phyloP scores from a whole-genome alignment of 2,888 invertebrate genomes.

The Digitonthophagus gazella region DNA sequence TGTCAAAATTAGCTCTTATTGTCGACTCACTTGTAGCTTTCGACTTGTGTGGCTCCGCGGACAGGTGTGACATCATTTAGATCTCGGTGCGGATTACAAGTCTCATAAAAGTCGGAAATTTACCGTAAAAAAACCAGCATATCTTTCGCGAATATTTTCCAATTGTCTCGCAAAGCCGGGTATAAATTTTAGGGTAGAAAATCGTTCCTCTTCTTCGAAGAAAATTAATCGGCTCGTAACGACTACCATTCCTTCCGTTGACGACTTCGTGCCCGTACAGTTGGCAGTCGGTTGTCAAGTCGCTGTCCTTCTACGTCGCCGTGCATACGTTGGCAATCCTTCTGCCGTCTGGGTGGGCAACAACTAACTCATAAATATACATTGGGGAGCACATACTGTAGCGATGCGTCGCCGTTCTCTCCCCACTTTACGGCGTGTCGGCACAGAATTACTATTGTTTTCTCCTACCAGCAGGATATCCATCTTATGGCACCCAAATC shows the following conservation, averaged over 20 bases:
- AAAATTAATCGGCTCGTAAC: not conserved
- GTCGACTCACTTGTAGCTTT: not conserved
- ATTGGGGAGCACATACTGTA: constrained; percentile 7
- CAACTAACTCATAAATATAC: constrained; percentile 28
- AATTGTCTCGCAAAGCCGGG: not conserved
- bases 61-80: constrained; percentile 16
- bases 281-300: constrained; percentile 11
- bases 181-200: not conserved
- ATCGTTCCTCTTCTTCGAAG: not conserved
- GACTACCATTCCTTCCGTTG: not conserved
- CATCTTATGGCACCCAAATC: not conserved
- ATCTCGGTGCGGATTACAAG: constrained; percentile 5
- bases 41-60: constrained; percentile 11
- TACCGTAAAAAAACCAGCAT: not conserved
- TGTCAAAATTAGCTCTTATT: not conserved
- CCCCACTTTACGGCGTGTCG: not conserved
- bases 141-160: not conserved
- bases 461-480: not conserved
- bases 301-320: constrained; percentile 25
- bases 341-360: constrained; percentile 31
- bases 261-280: constrained; percentile 6
- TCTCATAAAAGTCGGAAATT: not conserved
- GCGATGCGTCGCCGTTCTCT: not conserved
- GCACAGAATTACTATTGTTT: not conserved
- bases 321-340: not conserved